These are phyloP conservation scores for Pygocentrus nattereri DNA, from an alignment of 2,797 vertebrate species.

Conservation along the genomic window DNA sequence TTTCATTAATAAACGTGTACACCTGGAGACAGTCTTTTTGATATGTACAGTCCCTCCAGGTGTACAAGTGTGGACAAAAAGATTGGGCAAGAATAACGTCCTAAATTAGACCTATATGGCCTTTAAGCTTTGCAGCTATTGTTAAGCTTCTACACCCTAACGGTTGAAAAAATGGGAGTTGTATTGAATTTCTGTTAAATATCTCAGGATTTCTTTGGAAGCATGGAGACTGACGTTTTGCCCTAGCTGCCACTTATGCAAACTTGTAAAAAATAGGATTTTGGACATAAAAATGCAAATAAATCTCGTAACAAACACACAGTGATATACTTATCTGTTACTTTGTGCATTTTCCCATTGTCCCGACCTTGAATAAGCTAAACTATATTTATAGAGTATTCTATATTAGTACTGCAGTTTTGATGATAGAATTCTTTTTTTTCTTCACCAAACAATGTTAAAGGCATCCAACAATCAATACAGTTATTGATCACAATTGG, in stretches of 20 bases:
- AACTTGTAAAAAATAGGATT: conserved; percentile 15
- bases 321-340: conserved; percentile 41
- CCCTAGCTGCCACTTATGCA: conserved; percentile 40
- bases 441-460: conserved; percentile 53
- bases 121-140: background rate
- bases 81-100: background rate
- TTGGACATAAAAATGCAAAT: conserved; percentile 21
- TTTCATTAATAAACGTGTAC: background rate
- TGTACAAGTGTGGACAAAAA: background rate
- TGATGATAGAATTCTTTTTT: background rate
- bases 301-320: conserved; percentile 21
- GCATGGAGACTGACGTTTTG: conserved; percentile 7
- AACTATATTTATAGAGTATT: conserved; percentile 37
- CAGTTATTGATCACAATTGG: conserved; percentile 55
- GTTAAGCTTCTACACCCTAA: background rate
- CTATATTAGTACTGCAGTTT: conserved; percentile 36
- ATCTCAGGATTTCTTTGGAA: conserved; percentile 12
- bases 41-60: conserved; percentile 8
- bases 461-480: conserved; percentile 55
- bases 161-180: background rate
- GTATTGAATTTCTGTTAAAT: conserved; percentile 8
- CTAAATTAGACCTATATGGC: background rate
- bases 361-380: conserved; percentile 7
- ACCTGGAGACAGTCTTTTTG: background rate
- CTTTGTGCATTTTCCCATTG: conserved; percentile 29